Evolutionary conservation across 2,797 vertebrate species (phyloP).

Genomic region (Austrolebias charrua): DNA sequence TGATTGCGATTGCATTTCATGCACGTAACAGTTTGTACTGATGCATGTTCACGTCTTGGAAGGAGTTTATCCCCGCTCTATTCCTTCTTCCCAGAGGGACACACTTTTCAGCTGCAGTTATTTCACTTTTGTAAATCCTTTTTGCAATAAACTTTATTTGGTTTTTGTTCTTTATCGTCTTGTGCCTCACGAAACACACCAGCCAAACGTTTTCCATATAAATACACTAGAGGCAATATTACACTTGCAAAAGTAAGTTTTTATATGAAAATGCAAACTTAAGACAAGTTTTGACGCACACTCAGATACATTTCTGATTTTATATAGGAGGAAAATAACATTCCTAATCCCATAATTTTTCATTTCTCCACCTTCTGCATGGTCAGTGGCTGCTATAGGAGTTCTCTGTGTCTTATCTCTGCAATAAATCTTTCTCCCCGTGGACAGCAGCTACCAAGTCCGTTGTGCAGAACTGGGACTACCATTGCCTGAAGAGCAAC

Average conservation of each 20-base stretch:
- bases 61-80: slow-evolving; percentile 29
- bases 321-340: not conserved
- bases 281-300: not conserved
- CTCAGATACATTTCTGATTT: not conserved
- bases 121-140: slow-evolving; percentile 47
- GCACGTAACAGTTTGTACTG: slow-evolving; percentile 4
- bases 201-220: too few relatives aligned
- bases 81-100: slow-evolving; percentile 25
- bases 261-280: not conserved
- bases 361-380: not conserved
- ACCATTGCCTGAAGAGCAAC: slow-evolving; percentile 8
- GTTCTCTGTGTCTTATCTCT: not conserved
- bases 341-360: not conserved
- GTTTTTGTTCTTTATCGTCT: not conserved
- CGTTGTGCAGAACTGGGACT: slow-evolving; percentile 10
- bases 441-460: not conserved
- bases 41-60: slow-evolving; percentile 3
- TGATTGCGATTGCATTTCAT: too few relatives aligned
- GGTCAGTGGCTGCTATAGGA: not conserved
- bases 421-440: not conserved
- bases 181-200: too few relatives aligned
- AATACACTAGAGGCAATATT: too few relatives aligned
- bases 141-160: slow-evolving; percentile 32
- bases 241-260: too few relatives aligned
- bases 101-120: slow-evolving; percentile 34